Base-by-base conservation (phyloP, 1,140 invertebrate genomes). In the Anoplophora glabripennis region DNA sequence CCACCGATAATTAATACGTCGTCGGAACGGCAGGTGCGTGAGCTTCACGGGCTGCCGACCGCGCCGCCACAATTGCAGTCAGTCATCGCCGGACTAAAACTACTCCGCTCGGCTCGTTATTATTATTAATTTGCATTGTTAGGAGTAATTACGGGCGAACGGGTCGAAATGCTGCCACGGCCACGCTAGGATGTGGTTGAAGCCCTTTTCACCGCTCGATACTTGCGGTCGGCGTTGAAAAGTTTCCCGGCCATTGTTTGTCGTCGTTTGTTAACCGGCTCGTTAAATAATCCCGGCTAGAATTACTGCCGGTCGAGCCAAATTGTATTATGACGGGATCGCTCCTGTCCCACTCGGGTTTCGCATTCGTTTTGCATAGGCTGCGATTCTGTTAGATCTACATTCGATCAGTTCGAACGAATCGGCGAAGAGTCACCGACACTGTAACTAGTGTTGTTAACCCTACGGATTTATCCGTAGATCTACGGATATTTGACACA, bases 201-300 rank as follows among this genome's bases (percentile, higher is more conserved):
- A 69, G 65, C 65, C 67, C 63, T 65, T 63, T 69, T 61, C 51
- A 36, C 52, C 51, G 48, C 34, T 61, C 58, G 57, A 52, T 62
- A 65, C 52, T 48, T 69, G 67, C 40, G 67, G 67, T 67, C 41
- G 65, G 45, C 63, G 63, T 69, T 67, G 67, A 67, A 69, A 69
- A 65, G 67, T 69, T 69, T 69, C 67, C 65, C 65, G 65, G 61
- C 59, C 67, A 69, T 67, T 67, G 63, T 69, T 69, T 69, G 67
- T 65, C 67, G 65, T 63, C 67, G 65, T 63, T 65, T 69, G 67
- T 67, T 69, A 69, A 69, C 67, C 64, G 65, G 63, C 65, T 69
- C 67, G 67, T 69, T 69, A 67, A 69, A 69, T 69, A 69, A 65
- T 67, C 63, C 63, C 33, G 49, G 60, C 57, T 69, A 56, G 57